phyloP scores from a whole-genome alignment of 2,888 invertebrate genomes.

The Carpatolechia fugitivella region DNA sequence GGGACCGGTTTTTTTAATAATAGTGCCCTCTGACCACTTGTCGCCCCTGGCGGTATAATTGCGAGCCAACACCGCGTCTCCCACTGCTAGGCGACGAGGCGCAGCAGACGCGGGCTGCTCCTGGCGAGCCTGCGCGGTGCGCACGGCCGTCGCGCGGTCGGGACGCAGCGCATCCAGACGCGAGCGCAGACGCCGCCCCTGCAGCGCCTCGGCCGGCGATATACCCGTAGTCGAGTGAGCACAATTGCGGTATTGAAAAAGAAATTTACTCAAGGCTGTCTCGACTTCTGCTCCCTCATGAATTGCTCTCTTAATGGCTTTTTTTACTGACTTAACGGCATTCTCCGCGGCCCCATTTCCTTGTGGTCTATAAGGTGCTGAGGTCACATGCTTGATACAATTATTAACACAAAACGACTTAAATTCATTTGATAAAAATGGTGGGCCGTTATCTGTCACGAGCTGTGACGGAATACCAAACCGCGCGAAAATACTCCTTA shows the following conservation, averaged over 20 bases:
- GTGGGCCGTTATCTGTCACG: slow-evolving; percentile 26
- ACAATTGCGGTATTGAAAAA: too few species aligned
- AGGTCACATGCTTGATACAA: too few species aligned
- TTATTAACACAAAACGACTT: background rate
- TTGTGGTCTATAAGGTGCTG: too few species aligned
- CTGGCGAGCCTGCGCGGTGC: too few species aligned
- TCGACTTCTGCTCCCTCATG: background rate
- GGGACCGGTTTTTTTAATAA: too few species aligned
- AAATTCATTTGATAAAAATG: slow-evolving; percentile 2
- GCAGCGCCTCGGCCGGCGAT: background rate
- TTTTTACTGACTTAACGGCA: background rate
- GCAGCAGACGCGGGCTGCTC: background rate
- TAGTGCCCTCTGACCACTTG: too few species aligned
- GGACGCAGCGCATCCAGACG: background rate
- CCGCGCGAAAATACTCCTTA: slow-evolving; percentile 21
- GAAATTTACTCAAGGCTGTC: background rate
- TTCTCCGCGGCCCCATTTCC: background rate
- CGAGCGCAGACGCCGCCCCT: background rate
- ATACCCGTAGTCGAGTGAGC: background rate
- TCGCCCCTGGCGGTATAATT: too few species aligned
- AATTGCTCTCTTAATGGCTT: too few species aligned
- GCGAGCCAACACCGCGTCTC: slow-evolving; percentile 11
- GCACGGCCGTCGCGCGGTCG: background rate
- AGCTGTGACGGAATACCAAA: slow-evolving; percentile 26
- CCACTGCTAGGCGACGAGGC: background rate